phyloP scores from a whole-genome alignment of 2,888 invertebrate species.

The Gandaritis pyraliata region DNA sequence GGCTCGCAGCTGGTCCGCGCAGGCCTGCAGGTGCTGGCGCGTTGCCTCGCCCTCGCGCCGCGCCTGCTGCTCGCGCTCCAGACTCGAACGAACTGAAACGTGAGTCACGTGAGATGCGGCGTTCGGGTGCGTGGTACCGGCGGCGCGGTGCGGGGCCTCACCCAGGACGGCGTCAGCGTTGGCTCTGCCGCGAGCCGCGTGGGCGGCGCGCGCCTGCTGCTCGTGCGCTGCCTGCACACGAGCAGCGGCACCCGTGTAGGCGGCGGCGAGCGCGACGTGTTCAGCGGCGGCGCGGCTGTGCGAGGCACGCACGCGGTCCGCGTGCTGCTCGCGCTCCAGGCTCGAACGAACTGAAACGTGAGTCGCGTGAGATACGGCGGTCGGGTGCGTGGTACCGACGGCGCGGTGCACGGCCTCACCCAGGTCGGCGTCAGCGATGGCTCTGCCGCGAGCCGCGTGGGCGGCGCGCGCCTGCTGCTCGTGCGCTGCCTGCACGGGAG shows the following conservation, averaged over 20 bases:
- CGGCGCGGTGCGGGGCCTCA: constrained; percentile 35
- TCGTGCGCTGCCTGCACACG: constrained; percentile 13
- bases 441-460: neutral
- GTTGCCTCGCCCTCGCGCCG: constrained; percentile 36
- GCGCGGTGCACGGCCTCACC: constrained; percentile 55
- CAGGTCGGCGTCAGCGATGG: neutral
- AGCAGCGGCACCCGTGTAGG: constrained; percentile 46
- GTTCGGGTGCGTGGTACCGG: constrained; percentile 45
- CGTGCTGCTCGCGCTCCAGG: constrained; percentile 56
- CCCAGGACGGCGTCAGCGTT: neutral
- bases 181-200: neutral
- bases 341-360: constrained; percentile 29
- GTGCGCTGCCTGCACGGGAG: constrained; percentile 10
- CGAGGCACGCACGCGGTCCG: constrained; percentile 58
- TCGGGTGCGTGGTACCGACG: constrained; percentile 61
- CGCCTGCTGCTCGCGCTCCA: constrained; percentile 22
- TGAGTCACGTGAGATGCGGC: constrained; percentile 19
- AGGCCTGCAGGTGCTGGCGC: constrained; percentile 31
- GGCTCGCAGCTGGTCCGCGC: constrained; percentile 31
- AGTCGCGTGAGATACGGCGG: constrained; percentile 24
- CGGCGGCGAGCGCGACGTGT: constrained; percentile 58
- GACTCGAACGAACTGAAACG: constrained; percentile 29
- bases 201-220: constrained; percentile 3
- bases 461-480: constrained; percentile 5
- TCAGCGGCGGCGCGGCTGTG: constrained; percentile 60